These are phyloP conservation scores for Zoanthus gigantus DNA, from an alignment of 92 coral and sea anemone species.

Conservation along the genomic window DNA sequence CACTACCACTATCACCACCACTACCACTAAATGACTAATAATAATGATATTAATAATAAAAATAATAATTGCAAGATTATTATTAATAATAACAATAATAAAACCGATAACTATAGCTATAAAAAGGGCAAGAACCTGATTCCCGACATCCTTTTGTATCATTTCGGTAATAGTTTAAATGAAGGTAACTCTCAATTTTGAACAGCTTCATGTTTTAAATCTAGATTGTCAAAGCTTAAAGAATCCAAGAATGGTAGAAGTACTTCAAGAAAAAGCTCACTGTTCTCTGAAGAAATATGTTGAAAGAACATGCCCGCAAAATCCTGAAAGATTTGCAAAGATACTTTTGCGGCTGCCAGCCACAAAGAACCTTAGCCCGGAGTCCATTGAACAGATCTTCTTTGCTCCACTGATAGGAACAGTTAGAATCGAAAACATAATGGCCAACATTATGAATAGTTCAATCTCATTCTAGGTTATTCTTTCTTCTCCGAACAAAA, in stretches of 20 bases:
- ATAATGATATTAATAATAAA: too few species aligned
- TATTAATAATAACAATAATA: too few species aligned
- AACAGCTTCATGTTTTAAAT: not conserved
- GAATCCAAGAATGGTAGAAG: constrained; percentile 83
- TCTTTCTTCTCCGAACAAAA: not conserved
- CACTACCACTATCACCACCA: too few species aligned
- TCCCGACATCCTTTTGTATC: too few species aligned
- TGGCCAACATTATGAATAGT: constrained; percentile 85
- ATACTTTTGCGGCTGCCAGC: constrained; percentile 89
- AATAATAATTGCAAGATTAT: too few species aligned
- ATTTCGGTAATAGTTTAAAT: not conserved
- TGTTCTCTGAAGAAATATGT: constrained; percentile 84
- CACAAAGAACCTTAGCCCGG: constrained; percentile 76
- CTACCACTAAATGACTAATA: too few species aligned
- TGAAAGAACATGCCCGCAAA: constrained; percentile 66
- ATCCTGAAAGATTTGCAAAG: constrained; percentile 93
- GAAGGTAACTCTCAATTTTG: not conserved
- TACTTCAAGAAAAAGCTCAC: constrained; percentile 90
- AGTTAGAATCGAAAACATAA: constrained; percentile 87
- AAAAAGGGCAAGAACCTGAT: too few species aligned
- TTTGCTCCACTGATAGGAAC: constrained; percentile 94
- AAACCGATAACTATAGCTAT: too few species aligned
- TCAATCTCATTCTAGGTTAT: constrained; percentile 39
- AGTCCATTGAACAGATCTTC: constrained; percentile 86
- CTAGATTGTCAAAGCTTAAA: constrained; percentile 52